Evolutionary conservation across 2,888 invertebrate genomes (phyloP), one percentile per base, ranked within the genome.

Genomic region (Scaptomyza flava): DNA sequence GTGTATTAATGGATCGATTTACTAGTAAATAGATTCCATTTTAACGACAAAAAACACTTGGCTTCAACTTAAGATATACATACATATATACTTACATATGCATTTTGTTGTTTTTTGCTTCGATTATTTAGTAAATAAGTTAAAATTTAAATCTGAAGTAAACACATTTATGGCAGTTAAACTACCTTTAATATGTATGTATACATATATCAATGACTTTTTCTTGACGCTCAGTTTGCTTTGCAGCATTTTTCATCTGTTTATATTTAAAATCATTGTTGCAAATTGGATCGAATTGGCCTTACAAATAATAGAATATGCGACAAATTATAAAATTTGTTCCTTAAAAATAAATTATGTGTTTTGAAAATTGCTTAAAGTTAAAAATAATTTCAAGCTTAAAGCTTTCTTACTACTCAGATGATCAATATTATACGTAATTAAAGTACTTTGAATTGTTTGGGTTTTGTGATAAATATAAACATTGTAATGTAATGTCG

Each of bases 91-190:
- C 14, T 34, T 54, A 57, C 20, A 31, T 51, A 57, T 60, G 68
- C 77, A 77, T 77, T 75, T 75, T 58, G 74, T 71, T 74, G 53
- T 46, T 61, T 53, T 53, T 61, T 63, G 47, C 27, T 36, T 14
- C 56, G 48, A 63, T 63, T 74, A 59, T 75, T 75, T 75, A 75
- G 59, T 76, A 30, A 63, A 36, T 68, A 74, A 69, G 70, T 50
- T n/a, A 8, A 45, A 36, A 33, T 47, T 34, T 48, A 56, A 20
- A 52, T 51, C 23, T 42, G 46, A 59, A 59, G 23, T 69, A 58
- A 68, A 51, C n/a, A 43, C 30, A 54, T 36, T 68, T 33, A 51
- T 54, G 66, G 60, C 56, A 75, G 60, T 73, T 51, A n/a, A 75
- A 58, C 76, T 66, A 70, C 42, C 53, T 38, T n/a, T n/a, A 17